Conservation (phyloP, 2,113 vertebrate genomes). For the Corythaeola cristata region DNA sequence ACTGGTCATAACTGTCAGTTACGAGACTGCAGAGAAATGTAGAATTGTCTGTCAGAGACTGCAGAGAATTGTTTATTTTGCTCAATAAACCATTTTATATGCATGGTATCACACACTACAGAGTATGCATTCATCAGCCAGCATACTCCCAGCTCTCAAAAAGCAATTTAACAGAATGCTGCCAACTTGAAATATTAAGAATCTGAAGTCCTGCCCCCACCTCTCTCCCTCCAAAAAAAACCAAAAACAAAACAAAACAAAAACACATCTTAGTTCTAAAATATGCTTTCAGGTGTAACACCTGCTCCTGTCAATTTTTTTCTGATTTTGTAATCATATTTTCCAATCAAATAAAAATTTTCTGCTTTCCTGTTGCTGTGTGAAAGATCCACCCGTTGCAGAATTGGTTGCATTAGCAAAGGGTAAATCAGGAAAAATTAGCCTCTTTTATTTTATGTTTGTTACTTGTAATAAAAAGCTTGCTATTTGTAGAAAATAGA, state of each 20-base stretch:
- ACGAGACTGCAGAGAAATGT: background rate
- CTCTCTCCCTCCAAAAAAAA: no score
- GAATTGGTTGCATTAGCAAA: background rate
- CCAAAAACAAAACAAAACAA: background rate
- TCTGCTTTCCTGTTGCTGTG: background rate
- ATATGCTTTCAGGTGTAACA: background rate
- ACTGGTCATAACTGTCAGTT: conserved; percentile 6
- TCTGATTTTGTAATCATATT: background rate
- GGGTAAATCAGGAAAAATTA: background rate
- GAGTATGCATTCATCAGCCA: conserved; percentile 33
- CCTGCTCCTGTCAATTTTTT: background rate
- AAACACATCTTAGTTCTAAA: background rate
- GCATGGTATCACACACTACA: conserved; percentile 20
- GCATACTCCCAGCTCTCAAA: background rate
- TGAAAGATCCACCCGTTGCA: background rate
- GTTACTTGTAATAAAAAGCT: background rate
- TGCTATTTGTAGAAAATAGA: background rate
- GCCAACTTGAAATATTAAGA: conserved; percentile 18
- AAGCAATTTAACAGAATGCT: conserved; percentile 25
- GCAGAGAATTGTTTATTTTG: conserved; percentile 52
- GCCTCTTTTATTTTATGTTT: background rate
- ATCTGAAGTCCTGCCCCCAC: background rate
- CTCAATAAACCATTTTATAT: conserved; percentile 58
- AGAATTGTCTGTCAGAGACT: conserved; percentile 9
- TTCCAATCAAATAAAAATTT: background rate